Evolutionary conservation across 2,888 invertebrate genomes (phyloP), one percentile per base, ranked within the genome.

Genomic region (Odontothrips loti): DNA sequence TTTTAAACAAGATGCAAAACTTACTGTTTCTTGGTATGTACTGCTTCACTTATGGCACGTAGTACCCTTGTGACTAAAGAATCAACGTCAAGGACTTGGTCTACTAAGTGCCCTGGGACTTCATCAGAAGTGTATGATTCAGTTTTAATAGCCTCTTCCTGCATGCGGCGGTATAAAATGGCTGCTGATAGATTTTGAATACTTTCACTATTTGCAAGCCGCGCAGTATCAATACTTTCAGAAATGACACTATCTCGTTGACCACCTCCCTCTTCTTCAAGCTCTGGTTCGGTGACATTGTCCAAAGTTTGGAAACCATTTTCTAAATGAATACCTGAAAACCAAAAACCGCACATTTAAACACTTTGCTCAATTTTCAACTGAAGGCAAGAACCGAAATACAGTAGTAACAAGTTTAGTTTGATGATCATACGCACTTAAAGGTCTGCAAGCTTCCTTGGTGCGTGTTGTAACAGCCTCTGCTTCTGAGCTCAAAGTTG

Each of bases 101-200:
- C 93, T 34, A 93, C 91, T 51, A 93, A 89, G 79, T 91, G 90
- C 83, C 90, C 90, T 8, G 90, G 89, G 10, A 90, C 88, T 84
- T 90, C 90, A 84, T 89, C 89, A 83, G 91, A 91, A 82, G 87
- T 87, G 82, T 87, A 85, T 79, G 81, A 68, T 81, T 82, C 86
- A 79, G 87, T 87, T 82, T 87, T 88, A 81, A 88, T 88, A 81
- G 86, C 86, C 83, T 86, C 86, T 23, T 92, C 92, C 82, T 90
- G 90, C 84, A 92, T 91, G 85, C 94, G 93, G 0, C 94, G 90
- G 85, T 91, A 90, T 80, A 93, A 90, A 86, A 94, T 94, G 81
- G 94, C 93, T 84, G 94, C 93, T 0, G 94, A 93, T 12, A 95
- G 88, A 86, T 93, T 94, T 85, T 94, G 93, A 78, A 95, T 89